Percentiles rank a stretch among this genome's conserved stretches.
Evolutionary conservation across 2,113 vertebrate species (phyloP).

Genomic region (Ranitomeya imitator): DNA sequence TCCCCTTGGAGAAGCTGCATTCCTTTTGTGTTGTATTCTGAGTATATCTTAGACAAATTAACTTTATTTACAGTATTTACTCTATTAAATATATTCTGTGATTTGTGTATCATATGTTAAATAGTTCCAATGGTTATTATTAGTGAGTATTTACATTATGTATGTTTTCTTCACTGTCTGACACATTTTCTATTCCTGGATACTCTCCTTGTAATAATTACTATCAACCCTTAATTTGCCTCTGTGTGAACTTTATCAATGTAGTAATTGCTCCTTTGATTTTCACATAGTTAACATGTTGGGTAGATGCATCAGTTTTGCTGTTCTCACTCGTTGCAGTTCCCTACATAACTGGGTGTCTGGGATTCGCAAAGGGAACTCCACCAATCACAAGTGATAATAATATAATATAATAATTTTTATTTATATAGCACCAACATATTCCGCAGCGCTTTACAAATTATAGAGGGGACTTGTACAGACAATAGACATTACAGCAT

Average conservation of each 20-base stretch:
- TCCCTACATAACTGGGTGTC: too few species aligned
- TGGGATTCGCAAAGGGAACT: too few species aligned
- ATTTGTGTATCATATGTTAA: constrained; percentile 50
- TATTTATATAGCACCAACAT: too few species aligned
- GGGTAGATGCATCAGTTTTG: too few species aligned
- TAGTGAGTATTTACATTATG: constrained; percentile 8
- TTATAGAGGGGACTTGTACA: too few species aligned
- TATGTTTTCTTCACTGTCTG: constrained; percentile 9
- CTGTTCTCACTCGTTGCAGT: background rate
- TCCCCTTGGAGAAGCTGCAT: constrained; percentile 20
- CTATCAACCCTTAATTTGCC: constrained; percentile 66
- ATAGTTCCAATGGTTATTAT: constrained; percentile 25
- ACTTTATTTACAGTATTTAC: constrained; percentile 54
- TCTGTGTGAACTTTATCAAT: constrained; percentile 69
- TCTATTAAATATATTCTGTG: constrained; percentile 40
- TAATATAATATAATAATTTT: too few species aligned
- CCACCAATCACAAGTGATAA: too few species aligned
- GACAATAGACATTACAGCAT: too few species aligned
- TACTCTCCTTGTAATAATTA: constrained; percentile 66
- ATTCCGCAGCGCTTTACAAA: too few species aligned
- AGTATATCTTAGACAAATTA: constrained; percentile 35
- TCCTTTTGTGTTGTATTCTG: constrained; percentile 26
- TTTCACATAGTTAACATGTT: too few species aligned
- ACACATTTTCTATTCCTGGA: constrained; percentile 42
- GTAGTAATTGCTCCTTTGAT: background rate